Evolutionary conservation across 1,140 invertebrate species (phyloP), one percentile per base, ranked within the genome.

Genomic region (Musca domestica): DNA sequence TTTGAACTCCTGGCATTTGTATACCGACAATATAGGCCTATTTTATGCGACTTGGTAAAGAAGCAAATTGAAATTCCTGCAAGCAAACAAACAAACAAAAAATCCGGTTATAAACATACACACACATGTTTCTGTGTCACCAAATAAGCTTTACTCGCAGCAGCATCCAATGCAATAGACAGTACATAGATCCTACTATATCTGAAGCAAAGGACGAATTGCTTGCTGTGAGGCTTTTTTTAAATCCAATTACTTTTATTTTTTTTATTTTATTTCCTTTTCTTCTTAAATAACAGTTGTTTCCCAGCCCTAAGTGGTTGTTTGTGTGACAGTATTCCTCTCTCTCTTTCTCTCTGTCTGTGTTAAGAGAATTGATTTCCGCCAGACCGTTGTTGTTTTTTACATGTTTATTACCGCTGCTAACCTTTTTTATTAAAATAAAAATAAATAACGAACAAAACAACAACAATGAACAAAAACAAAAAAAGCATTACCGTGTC

Each of bases 1-100:
- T 58, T 58, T 58, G 54, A 27, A 58, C 54, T 58, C 54, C 54
- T 58, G 54, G 25, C 54, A 58, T 58, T 58, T 27, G n/a, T 27
- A 58, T 27, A 58, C 23, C 54, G 54, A 10, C 25, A 58, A 58
- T 27, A 58, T 58, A 58, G 54, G 54, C 54, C 54, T 58, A 58
- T 58, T 58, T 58, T n/a, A 27, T 25, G 54, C 25, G 17, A 58
- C 25, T 56, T 14, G 12, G 25, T 22, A 15, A 14, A 25, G 6
- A 56, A 23, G n/a, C 15, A 15, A 12, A 15, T 52, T 20, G 23
- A 52, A 20, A n/a, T n/a, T n/a, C 27, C 27, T 3, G 22, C 10
- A 25, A 14, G 20, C 2, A 27, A 27, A 58, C 17, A 3, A 25
- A 27, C 0, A 30, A 30, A 58, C 25, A 58, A 30, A 9, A 23